Evolutionary conservation across 2,113 vertebrate genomes (phyloP), one percentile per base, ranked within the genome.

Genomic region (Urocolius indicus): DNA sequence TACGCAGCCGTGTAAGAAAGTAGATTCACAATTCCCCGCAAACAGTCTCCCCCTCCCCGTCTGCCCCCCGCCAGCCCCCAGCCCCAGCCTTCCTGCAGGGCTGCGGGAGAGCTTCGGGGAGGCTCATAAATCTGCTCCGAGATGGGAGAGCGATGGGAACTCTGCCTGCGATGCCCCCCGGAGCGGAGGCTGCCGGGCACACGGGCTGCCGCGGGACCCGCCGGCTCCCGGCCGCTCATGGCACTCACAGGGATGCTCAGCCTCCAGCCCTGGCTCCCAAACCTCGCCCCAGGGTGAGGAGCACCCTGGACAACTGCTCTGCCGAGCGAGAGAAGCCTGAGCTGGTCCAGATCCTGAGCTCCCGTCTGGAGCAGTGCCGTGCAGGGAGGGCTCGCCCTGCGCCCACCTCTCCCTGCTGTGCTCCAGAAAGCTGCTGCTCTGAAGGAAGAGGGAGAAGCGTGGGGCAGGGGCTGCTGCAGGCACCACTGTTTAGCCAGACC

Each of bases 1-100:
- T 98, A 99, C 98, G 98, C 98, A 98, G 98, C 98, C 98, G 98
- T 98, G 98, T 98, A 96, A 95, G 98, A 98, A 98, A 99, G 98
- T 98, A 98, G 98, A 98, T 98, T 98, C 95, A 90, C 95, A 93
- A 96, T 93, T 96, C 95, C 89, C 92, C 11, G 55, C 94, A 94
- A 95, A 91, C 45, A 92, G 81, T 46, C 58, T 55, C 69, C 11
- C 6, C 46, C 5, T 57, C 57, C 30, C 48, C 10, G 10, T 17
- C 46, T 16, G 12, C 46, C 46, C 59, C 34, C 12, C 5, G 3
- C 69, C 84, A 86, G 54, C 89, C 95, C 86, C 82, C 82, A 95
- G 77, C 85, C 95, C 92, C 71, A 66, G 85, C 94, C 91, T 90
- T 91, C 96, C 90, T 80, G 93, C 29, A 92, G 74, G 94, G 90